A percentile compares a stretch with the other conserved stretches of the same genome.
These are phyloP conservation scores for Aelia acuminata DNA, from an alignment of 2,888 invertebrate species.

Conservation along the genomic window DNA sequence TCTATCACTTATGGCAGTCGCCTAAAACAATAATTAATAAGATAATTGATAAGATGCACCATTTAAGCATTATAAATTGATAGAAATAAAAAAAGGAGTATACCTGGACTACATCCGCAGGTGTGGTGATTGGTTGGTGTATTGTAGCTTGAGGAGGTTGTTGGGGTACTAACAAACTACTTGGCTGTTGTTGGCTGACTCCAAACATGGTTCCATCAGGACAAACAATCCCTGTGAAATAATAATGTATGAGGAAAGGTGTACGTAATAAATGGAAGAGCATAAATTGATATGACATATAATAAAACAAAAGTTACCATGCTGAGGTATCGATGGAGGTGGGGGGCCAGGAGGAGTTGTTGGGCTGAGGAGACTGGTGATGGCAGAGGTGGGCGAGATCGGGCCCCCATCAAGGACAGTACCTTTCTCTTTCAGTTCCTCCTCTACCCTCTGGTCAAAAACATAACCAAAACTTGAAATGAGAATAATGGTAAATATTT, in stretches of 20 bases:
- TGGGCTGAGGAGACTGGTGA: slow-evolving; percentile 62
- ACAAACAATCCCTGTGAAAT: slow-evolving; percentile 51
- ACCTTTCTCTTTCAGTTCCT: slow-evolving; percentile 73
- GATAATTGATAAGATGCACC: not conserved
- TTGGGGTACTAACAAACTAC: slow-evolving; percentile 53
- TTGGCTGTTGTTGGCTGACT: slow-evolving; percentile 50
- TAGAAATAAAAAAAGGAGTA: slow-evolving; percentile 37
- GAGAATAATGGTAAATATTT: not conserved
- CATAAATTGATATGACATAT: not conserved
- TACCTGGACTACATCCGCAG: slow-evolving; percentile 74
- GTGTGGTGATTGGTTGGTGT: slow-evolving; percentile 71
- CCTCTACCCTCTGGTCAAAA: slow-evolving; percentile 76
- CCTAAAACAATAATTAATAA: slow-evolving; percentile 69
- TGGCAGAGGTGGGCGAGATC: slow-evolving; percentile 62
- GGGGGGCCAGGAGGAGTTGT: slow-evolving; percentile 64
- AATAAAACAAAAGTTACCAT: slow-evolving; percentile 8
- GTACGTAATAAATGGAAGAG: not conserved
- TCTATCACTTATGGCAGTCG: slow-evolving; percentile 85
- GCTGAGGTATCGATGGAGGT: slow-evolving; percentile 56
- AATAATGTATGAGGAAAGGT: not conserved
- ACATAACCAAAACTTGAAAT: slow-evolving; percentile 17
- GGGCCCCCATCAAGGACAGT: slow-evolving; percentile 62
- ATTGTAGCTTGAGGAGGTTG: slow-evolving; percentile 61
- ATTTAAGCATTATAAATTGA: not conserved
- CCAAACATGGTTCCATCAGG: slow-evolving; percentile 21